Percentiles rank a stretch among this genome's conserved stretches.
Conservation (phyloP, 2,797 vertebrate genomes). For the Cheirogaleus major region DNA sequence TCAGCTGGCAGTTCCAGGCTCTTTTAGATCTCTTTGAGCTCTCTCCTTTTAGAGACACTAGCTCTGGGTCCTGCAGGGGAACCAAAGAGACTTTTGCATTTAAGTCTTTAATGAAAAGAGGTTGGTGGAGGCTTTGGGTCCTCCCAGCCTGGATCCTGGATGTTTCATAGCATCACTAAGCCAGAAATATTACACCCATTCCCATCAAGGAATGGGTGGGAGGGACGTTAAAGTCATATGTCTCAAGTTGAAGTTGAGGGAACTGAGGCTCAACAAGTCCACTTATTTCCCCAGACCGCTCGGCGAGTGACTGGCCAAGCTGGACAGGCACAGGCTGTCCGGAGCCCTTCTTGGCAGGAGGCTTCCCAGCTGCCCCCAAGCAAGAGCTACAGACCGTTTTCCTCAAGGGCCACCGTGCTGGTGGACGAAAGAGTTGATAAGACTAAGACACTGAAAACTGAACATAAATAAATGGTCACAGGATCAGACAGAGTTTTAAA, state of each 20-base stretch:
- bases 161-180: background rate
- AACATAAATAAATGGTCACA: background rate
- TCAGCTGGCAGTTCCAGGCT: background rate
- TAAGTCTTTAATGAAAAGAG: background rate
- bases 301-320: background rate
- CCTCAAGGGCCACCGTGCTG: background rate
- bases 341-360: background rate
- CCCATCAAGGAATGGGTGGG: background rate
- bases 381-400: background rate
- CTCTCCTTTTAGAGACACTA: background rate
- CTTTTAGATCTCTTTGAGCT: conserved; percentile 27
- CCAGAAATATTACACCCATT: background rate
- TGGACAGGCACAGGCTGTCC: accelerated
- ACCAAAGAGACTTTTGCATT: conserved; percentile 33
- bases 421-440: background rate
- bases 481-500: background rate
- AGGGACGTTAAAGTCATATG: background rate
- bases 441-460: background rate
- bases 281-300: background rate
- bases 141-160: background rate
- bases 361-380: too few relatives aligned
- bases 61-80: background rate
- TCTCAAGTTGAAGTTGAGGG: background rate
- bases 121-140: background rate
- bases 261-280: background rate